These are phyloP conservation scores for Drosophila longiperda DNA, from an alignment of 2,888 invertebrate species.

Conservation along the genomic window DNA sequence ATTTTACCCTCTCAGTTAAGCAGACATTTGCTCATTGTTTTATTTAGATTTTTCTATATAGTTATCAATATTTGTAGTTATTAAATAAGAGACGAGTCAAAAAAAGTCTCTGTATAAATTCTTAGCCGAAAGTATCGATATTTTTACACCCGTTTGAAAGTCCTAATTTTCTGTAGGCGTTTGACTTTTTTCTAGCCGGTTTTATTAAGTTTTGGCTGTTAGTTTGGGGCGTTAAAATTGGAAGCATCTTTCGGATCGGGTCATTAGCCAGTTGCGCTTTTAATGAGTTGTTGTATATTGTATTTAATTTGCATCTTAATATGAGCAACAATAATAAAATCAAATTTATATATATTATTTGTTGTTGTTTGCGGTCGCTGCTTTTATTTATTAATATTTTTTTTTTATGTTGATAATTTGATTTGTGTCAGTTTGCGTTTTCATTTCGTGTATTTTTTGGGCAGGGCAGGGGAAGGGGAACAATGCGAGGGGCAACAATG, in stretches of 20 bases:
- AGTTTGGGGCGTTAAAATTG: conserved; percentile 21
- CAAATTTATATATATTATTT: conserved; percentile 61
- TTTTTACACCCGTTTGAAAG: conserved; percentile 16
- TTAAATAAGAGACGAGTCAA: neutral
- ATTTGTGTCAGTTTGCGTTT: conserved; percentile 7
- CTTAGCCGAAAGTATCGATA: neutral
- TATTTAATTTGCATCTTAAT: conserved; percentile 72
- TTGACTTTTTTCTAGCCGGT: conserved; percentile 22
- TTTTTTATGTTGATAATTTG: conserved; percentile 6
- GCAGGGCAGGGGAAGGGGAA: neutral
- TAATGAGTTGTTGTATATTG: conserved; percentile 78
- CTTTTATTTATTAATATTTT: conserved; percentile 13
- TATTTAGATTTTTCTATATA: neutral
- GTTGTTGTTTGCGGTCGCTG: conserved; percentile 52
- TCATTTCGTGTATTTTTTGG: conserved; percentile 6
- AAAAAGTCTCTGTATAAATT: neutral
- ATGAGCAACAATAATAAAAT: conserved; percentile 18
- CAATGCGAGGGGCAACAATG: conserved; percentile 23
- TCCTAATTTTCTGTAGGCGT: conserved; percentile 29
- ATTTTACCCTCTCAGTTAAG: neutral
- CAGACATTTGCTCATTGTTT: neutral
- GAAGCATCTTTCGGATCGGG: conserved; percentile 25
- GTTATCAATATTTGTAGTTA: neutral
- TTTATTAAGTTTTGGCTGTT: neutral
- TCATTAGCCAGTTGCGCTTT: conserved; percentile 69